A percentile compares a stretch with the other conserved stretches of the same genome.
Conservation (phyloP, 2,888 invertebrate species). For the Scaptomyza reducta region DNA sequence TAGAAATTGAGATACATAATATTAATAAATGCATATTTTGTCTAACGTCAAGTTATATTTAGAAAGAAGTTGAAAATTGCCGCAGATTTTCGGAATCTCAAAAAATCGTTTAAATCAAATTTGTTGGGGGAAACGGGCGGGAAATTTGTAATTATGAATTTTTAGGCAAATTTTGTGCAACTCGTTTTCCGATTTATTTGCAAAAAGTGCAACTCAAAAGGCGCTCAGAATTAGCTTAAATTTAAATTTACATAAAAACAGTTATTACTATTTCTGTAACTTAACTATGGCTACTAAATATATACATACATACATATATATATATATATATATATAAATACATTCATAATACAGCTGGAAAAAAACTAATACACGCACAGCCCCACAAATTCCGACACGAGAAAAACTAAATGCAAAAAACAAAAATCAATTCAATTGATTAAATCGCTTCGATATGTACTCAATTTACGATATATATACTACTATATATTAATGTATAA, state of each 20-base stretch:
- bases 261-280: conserved; percentile 64
- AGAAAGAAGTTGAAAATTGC: conserved; percentile 47
- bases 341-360: conserved; percentile 1
- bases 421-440: conserved; percentile 71
- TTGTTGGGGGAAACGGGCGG: conserved; percentile 33
- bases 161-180: conserved; percentile 52
- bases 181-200: conserved; percentile 48
- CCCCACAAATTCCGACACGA: conserved; percentile 20
- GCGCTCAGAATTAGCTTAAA: conserved; percentile 61
- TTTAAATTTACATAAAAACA: conserved; percentile 50
- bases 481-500: conserved; percentile 56
- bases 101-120: conserved; percentile 52
- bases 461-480: conserved; percentile 65
- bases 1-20: conserved; percentile 42
- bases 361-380: conserved; percentile 33
- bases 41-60: conserved; percentile 75
- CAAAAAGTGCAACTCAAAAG: conserved; percentile 23
- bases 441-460: conserved; percentile 73
- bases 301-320: conserved; percentile 30
- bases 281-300: conserved; percentile 55
- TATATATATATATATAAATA: conserved; percentile 19
- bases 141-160: conserved; percentile 24
- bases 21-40: conserved; percentile 64
- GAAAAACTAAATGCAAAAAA: conserved; percentile 31
- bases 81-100: conserved; percentile 48